A percentile compares a stretch with the other conserved stretches of the same genome.
These are phyloP conservation scores for Catostomus latipinnis DNA, from an alignment of 2,797 vertebrate genomes.

Conservation along the genomic window DNA sequence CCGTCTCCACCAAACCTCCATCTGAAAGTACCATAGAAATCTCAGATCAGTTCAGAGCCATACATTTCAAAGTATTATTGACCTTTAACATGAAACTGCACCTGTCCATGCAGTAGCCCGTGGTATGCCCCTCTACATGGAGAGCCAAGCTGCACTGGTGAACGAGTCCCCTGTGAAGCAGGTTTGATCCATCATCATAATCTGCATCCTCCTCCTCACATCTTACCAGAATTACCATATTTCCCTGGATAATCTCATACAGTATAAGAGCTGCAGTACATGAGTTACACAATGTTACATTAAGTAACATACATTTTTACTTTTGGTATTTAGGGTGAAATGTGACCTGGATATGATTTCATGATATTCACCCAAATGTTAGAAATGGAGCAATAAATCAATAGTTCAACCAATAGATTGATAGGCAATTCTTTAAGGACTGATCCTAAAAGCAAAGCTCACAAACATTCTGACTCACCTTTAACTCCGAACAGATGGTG, in stretches of 20 bases:
- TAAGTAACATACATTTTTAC: no score
- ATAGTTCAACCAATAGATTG: background rate
- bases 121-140: constrained; percentile 85
- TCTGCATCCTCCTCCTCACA: constrained; percentile 76
- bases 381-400: background rate
- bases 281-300: no score
- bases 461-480: constrained; percentile 72
- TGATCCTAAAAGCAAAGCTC: background rate
- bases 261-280: no score
- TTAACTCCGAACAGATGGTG: constrained; percentile 77
- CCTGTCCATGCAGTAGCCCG: constrained; percentile 94
- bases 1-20: constrained; percentile 82
- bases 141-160: constrained; percentile 88
- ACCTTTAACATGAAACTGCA: constrained; percentile 57
- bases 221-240: constrained; percentile 83
- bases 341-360: no score
- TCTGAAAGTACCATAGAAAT: constrained; percentile 71
- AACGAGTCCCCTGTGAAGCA: constrained; percentile 80
- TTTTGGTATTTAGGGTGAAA: no score
- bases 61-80: background rate
- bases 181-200: constrained; percentile 74
- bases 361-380: no score
- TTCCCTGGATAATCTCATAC: constrained; percentile 79
- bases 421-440: background rate
- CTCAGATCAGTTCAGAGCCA: background rate